Evolutionary conservation across 2,113 vertebrate genomes (phyloP).

Genomic region (Etia nguti): DNA sequence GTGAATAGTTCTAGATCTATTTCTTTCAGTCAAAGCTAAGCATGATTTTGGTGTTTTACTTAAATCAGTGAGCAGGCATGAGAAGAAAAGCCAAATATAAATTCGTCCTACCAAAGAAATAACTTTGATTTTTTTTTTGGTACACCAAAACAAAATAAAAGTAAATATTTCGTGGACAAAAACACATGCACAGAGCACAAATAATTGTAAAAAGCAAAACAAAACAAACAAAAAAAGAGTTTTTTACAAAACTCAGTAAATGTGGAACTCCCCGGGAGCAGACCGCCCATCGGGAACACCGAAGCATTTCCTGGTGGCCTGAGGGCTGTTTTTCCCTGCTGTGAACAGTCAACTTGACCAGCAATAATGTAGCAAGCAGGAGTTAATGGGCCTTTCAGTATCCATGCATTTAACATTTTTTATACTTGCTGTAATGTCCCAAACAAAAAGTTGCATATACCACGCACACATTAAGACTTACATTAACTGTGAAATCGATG

Average conservation of each 20-base stretch:
- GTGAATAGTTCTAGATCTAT: not conserved
- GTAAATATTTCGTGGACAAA: not conserved
- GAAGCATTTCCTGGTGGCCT: not conserved
- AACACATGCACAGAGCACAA: not conserved
- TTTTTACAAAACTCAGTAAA: not conserved
- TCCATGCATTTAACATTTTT: not conserved
- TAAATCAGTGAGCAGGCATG: not conserved
- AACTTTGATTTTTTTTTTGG: not conserved
- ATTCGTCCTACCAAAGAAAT: not conserved
- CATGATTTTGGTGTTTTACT: not conserved
- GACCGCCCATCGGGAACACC: not conserved
- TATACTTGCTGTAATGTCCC: not conserved
- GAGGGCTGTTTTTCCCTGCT: not conserved
- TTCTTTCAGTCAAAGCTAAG: not conserved
- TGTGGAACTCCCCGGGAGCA: not conserved
- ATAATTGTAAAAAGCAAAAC: not conserved
- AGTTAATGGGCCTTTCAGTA: not conserved
- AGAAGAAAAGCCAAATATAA: not conserved
- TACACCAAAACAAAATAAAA: not conserved
- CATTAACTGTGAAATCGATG: not conserved
- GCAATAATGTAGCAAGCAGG: not conserved
- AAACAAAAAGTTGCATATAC: not conserved
- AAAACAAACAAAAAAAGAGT: not conserved
- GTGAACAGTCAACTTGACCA: not conserved
- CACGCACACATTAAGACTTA: not conserved